A percentile compares a stretch with the other conserved stretches of the same genome.
Evolutionary conservation across 2,888 invertebrate species (phyloP).

Genomic region (Ligdia adustata): DNA sequence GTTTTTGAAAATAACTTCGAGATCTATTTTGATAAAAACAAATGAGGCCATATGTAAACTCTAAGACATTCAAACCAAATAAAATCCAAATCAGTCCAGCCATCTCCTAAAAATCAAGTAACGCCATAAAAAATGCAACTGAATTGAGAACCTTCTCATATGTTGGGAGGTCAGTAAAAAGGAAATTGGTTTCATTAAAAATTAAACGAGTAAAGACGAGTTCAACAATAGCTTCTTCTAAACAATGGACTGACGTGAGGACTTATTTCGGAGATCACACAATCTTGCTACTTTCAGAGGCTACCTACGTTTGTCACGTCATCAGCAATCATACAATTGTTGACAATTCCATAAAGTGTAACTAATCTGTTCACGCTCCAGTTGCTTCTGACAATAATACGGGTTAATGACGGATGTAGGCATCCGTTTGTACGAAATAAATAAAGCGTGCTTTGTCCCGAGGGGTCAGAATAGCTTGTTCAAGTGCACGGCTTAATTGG

Average conservation of each 20-base stretch:
- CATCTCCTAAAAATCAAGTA: no score
- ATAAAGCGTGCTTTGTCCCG: constrained; percentile 34
- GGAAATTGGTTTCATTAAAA: no score
- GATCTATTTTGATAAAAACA: no score
- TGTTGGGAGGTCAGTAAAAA: no score
- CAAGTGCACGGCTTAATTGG: constrained; percentile 8
- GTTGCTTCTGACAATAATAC: constrained; percentile 60
- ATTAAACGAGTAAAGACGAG: no score
- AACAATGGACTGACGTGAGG: constrained; percentile 5
- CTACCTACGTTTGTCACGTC: constrained; percentile 13
- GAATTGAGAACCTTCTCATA: no score
- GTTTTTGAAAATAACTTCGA: no score
- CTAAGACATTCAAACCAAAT: no score
- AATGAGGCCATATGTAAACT: no score
- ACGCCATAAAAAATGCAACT: no score
- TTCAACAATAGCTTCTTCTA: constrained; percentile 10
- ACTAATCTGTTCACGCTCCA: constrained; percentile 61
- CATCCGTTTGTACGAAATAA: constrained; percentile 64
- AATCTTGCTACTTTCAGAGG: constrained; percentile 12
- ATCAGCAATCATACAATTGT: constrained; percentile 39
- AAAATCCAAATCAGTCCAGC: no score
- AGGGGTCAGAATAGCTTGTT: constrained; percentile 32
- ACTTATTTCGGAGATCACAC: constrained; percentile 9
- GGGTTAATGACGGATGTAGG: constrained; percentile 62
- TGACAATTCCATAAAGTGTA: constrained; percentile 42